Conservation (phyloP, 2,888 invertebrate genomes). For the Drosophila yooni region DNA sequence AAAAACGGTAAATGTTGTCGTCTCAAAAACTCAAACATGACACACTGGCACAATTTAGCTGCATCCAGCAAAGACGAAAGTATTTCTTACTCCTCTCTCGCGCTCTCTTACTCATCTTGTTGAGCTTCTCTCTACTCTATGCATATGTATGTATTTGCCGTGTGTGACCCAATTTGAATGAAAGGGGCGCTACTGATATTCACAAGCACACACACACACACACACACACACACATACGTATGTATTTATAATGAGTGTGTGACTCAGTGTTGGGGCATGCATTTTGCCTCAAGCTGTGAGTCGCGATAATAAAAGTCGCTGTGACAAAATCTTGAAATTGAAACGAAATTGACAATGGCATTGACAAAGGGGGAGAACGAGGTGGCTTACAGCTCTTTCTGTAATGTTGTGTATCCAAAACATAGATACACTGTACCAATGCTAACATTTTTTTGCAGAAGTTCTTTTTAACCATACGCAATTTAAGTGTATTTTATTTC, state of each 20-base stretch:
- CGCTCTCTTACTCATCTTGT: conserved; percentile 3
- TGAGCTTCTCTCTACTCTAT: conserved; percentile 7
- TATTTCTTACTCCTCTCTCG: not conserved
- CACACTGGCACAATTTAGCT: conserved; percentile 60
- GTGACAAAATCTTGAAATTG: conserved; percentile 29
- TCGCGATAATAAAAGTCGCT: conserved; percentile 22
- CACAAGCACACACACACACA: not conserved
- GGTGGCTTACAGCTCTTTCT: not conserved
- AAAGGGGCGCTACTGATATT: conserved; percentile 5
- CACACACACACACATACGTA: not conserved
- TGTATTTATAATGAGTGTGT: conserved; percentile 11
- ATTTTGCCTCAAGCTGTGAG: not conserved
- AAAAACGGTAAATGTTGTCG: conserved; percentile 1
- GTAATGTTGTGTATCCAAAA: conserved; percentile 14
- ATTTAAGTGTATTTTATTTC: not conserved
- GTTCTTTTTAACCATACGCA: not conserved
- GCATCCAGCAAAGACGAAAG: not conserved
- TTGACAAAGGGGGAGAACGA: conserved; percentile 13
- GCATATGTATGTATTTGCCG: conserved; percentile 19
- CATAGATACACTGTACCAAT: conserved; percentile 21
- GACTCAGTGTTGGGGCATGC: conserved; percentile 51
- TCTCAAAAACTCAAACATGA: conserved; percentile 49
- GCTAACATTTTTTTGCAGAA: not conserved
- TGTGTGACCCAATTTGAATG: conserved; percentile 44
- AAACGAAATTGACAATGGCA: conserved; percentile 57